phyloP scores from a whole-genome alignment of 92 coral and sea anemone genomes.

The Micromussa lordhowensis region DNA sequence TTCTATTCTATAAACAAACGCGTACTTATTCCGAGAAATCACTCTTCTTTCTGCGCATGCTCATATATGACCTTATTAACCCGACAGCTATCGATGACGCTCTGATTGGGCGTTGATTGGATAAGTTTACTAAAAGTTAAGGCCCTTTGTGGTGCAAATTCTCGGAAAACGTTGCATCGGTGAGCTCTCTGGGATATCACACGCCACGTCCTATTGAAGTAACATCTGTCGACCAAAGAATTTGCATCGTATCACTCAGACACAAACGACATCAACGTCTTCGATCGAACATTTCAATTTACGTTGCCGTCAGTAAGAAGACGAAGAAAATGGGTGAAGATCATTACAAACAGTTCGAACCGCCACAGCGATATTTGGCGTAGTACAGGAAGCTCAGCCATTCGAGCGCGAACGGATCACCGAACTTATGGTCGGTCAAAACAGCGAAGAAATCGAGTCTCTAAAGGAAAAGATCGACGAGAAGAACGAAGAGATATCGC shows the following conservation, averaged over 20 bases:
- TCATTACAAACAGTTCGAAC: background rate
- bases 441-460: conserved; percentile 39
- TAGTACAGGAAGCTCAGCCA: background rate
- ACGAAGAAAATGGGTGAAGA: conserved; percentile 18
- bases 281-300: background rate
- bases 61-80: background rate
- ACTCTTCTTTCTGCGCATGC: background rate
- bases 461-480: conserved; percentile 46
- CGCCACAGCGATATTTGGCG: background rate
- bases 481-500: conserved; percentile 62
- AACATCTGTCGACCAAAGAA: background rate
- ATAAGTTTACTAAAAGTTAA: background rate
- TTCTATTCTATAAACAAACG: background rate
- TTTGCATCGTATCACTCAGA: background rate
- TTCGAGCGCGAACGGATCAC: conserved; percentile 13
- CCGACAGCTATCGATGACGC: background rate
- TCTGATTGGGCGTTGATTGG: background rate
- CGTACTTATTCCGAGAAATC: background rate
- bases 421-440: conserved; percentile 18
- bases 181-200: too few species aligned
- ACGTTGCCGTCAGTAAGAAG: background rate
- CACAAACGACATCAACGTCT: background rate
- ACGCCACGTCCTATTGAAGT: conserved; percentile 2
- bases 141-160: background rate
- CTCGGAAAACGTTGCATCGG: conserved; percentile 1